Evolutionary conservation across 2,888 invertebrate species (phyloP).

Genomic region (Litoditis marina): DNA sequence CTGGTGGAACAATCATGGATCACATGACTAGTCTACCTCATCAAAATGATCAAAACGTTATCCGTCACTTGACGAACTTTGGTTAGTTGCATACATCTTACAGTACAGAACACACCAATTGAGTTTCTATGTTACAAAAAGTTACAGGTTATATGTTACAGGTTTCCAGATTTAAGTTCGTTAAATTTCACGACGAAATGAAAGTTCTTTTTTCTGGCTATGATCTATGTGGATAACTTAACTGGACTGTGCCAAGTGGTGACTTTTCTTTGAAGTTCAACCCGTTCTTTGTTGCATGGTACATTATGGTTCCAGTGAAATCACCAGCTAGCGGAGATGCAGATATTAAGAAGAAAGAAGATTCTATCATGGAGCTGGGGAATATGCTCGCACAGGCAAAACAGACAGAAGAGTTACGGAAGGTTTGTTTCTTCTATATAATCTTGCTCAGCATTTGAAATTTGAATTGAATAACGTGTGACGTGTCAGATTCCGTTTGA

Average conservation of each 20-base stretch:
- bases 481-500: no score
- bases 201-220: no score
- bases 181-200: no score
- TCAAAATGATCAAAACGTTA: constrained; percentile 52
- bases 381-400: constrained; percentile 82
- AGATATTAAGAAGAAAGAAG: constrained; percentile 84
- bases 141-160: not conserved
- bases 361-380: constrained; percentile 86
- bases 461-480: no score
- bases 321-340: constrained; percentile 71
- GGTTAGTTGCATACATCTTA: no score
- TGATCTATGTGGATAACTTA: no score
- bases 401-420: constrained; percentile 44
- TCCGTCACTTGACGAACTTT: constrained; percentile 49
- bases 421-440: constrained; percentile 19
- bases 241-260: no score
- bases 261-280: no score
- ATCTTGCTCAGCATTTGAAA: not conserved
- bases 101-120: no score
- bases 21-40: constrained; percentile 51
- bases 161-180: no score
- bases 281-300: not conserved
- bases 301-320: constrained; percentile 33
- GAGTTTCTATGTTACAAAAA: not conserved
- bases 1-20: constrained; percentile 57